Evolutionary conservation across 2,113 vertebrate genomes (phyloP), one percentile per base, ranked within the genome.

Genomic region (Seriola aureovittata): DNA sequence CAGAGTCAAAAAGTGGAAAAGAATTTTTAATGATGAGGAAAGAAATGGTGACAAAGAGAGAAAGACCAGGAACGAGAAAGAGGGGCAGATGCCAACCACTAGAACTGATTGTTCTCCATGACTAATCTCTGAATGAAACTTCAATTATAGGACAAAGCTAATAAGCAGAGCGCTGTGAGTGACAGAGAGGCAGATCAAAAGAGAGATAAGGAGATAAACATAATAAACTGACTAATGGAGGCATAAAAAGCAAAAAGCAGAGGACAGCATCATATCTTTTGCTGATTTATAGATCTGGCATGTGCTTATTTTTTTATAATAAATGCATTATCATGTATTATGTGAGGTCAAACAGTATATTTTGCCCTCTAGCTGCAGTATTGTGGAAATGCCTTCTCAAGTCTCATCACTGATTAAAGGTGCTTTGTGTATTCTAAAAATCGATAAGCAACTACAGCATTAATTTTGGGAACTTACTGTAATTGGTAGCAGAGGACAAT

Each of bases 61-160:
- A 58, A 71, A 81, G 66, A 72, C 38, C 59, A 68, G 62, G 62
- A 60, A 79, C 2, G 10, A 75, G 68, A 77, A 81, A 72, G 79
- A 85, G 65, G 78, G 64, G 74, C 79, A 59, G 75, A 75, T 81
- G 84, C 87, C 83, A 86, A 71, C 60, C 72, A 64, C 79, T 66
- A 69, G 83, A 85, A 75, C 78, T 11, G 82, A 80, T 80, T 88
- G 82, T 86, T 86, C 88, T 71, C 54, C 50, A 55, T 81, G 85
- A 90, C 89, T 90, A 89, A 91, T 82, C 86, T 89, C 89, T 84
- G 69, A 85, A 89, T 84, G 55, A 85, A 88, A 85, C 82, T 88
- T 88, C 85, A 85, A 85, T 91, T 83, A 88, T 7, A 44, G 75
- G 84, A 89, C 81, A 85, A 90, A 88, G 72, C 80, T 82, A 91